Base-by-base conservation (phyloP, 2,113 vertebrate species). In the Murina feae region DNA sequence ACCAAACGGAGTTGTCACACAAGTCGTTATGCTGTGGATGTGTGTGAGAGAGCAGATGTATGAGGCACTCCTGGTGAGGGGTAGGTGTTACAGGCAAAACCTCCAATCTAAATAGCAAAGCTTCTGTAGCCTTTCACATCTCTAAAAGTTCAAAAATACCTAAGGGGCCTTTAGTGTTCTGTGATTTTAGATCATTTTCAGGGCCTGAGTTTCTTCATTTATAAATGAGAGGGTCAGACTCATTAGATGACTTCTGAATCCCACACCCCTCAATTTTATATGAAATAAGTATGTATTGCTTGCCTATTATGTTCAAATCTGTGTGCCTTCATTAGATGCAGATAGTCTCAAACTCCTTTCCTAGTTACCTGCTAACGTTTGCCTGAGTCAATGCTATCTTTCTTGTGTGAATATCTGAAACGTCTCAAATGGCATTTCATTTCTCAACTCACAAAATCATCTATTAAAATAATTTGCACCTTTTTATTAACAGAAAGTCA, bases 401-500 rank as follows among this genome's bases (percentile, higher is more conserved):
- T 76, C 42, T 95, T 51, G n/a, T 28, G 35, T 8, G 32, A 80
- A 49, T 76, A 87, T 30, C 58, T 44, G 20, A 95, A 86, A 68
- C 44, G 55, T 66, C 16, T 89, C 58, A 93, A 89, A 93, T 78
- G 75, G 49, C 13, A 14, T 95, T 82, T 60, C 72, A 88, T 95
- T 96, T 94, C 78, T 88, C 68, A 87, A 32, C 81, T 63, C 87
- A n/a, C 12, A 63, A 81, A 91, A 85, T 55, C 78, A 90, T 89
- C 91, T 93, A 95, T 86, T 94, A 94, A 93, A 89, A 90, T 87
- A 86, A 85, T 63, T 81, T 96, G 37, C 11, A 4, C 28, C 55
- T 95, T 91, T 93, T 93, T 82, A 90, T 86, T 94, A 91, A 87
- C 28, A 13, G 68, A 89, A 95, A 93, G 51, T 93, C 32, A 76